These are phyloP conservation scores for Drosophila miranda DNA, from an alignment of 1,140 invertebrate genomes.

Conservation along the genomic window DNA sequence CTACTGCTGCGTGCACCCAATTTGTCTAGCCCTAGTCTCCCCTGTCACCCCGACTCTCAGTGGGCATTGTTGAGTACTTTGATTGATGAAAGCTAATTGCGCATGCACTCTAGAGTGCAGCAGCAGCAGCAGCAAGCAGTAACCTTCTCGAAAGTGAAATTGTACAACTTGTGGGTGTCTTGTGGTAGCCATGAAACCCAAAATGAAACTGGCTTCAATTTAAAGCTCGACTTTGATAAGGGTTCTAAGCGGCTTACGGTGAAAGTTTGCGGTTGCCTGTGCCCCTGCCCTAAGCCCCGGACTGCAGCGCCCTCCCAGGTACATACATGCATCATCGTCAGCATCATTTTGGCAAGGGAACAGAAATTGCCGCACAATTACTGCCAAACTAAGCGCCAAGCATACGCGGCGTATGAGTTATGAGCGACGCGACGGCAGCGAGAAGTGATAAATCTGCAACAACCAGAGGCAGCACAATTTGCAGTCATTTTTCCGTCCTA, in stretches of 20 bases:
- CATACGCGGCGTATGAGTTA: slow-evolving; percentile 71
- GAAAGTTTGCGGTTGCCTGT: slow-evolving; percentile 43
- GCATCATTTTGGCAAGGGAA: slow-evolving; percentile 47
- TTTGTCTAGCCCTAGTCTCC: slow-evolving; percentile 25
- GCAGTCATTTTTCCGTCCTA: slow-evolving; percentile 25
- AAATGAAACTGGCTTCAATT: slow-evolving; percentile 12
- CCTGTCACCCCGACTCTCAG: not conserved
- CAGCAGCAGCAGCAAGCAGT: slow-evolving; percentile 4
- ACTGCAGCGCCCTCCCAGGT: not conserved
- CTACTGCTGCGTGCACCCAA: slow-evolving; percentile 28
- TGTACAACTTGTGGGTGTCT: slow-evolving; percentile 45
- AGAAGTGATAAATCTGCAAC: slow-evolving; percentile 55
- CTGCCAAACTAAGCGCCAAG: slow-evolving; percentile 72
- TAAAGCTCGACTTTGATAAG: slow-evolving; percentile 65
- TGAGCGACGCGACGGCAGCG: slow-evolving; percentile 52
- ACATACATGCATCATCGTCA: slow-evolving; percentile 3
- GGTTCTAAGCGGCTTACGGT: slow-evolving; percentile 70
- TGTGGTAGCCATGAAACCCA: slow-evolving; percentile 8
- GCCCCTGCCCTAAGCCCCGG: slow-evolving; percentile 1
- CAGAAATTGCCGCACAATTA: slow-evolving; percentile 73
- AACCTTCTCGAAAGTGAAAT: slow-evolving; percentile 41
- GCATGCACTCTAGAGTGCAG: slow-evolving; percentile 41
- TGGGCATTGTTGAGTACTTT: slow-evolving; percentile 66
- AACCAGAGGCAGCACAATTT: slow-evolving; percentile 26
- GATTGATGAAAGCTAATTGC: slow-evolving; percentile 80